Base-by-base conservation (phyloP, 2,888 invertebrate genomes). In the Catocala fraxini region DNA sequence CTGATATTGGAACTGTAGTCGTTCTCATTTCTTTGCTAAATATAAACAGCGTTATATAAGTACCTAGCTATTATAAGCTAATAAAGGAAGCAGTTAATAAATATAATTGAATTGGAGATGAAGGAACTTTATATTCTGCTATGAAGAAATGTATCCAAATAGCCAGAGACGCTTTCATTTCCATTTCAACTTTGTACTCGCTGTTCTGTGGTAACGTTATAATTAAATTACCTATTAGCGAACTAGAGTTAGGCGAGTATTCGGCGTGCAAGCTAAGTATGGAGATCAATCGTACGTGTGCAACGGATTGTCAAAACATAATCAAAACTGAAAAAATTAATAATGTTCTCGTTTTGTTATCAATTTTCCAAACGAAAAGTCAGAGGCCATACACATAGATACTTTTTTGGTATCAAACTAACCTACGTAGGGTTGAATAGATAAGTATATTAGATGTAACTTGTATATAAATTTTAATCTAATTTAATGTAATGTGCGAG, bases 381-480 rank as follows among this genome's bases (percentile, higher is more conserved):
- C 78, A 84, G 86, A 86, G 86, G 91, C 92, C 91, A 92, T 92
- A 90, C 80, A 85, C 75, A 78, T 39, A 49, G 80, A 80, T 84
- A 81, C 84, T 78, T 79, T 77, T 81, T 82, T 80, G 77, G 85
- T 86, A 83, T 87, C 86, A 77, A 84, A 76, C 75, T 76, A 82
- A 81, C 79, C 80, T 79, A 81, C 70, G 85, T 91, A 89, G 87
- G 80, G 81, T 85, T 84, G 81, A 87, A 75, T 87, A 88, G 82
- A 85, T 92, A 91, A 88, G 87, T 85, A 86, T 82, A 80, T 86
- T 92, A 93, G 91, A 77, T 80, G 76, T 92, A 90, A 91, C 83
- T 86, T 94, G 94, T 94, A 94, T 93, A 94, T 94, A 93, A 83
- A 89, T 93, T 92, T 92, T 88, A 89, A 86, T 83, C 84, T 91